Base-by-base conservation (phyloP, 2,797 vertebrate species). In the Phrynocephalus vlangalii region DNA sequence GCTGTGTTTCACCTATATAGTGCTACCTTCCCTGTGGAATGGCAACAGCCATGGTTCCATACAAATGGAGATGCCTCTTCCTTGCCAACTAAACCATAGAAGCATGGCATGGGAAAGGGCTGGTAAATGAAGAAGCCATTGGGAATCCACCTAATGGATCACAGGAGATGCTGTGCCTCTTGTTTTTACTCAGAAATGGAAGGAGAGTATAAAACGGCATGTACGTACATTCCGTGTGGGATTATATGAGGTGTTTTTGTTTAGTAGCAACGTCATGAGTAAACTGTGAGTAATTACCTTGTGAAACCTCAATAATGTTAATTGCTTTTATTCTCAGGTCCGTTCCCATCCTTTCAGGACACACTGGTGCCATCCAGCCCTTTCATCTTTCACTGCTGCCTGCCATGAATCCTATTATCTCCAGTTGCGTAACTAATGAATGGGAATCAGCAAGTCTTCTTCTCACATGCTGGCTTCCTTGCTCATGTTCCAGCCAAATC, bases 331-430 rank as follows among this genome's bases (percentile, higher is more conserved):
- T 79, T 82, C 44, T 28, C 1, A 83, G 3, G 84, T 24, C 52
- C 82, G 60, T 87, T 85, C 84, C 26, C 10, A 4, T 76, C 52
- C 83, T 52, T 28, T 18, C 80, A 67, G 87, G 83, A 86, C 22
- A 44, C 26, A 50, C 30, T 68, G 88, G 85, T 60, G 38, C 50
- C 85, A 70, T 0, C 73, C 22, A 67, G 5, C 79, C 75, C 82
- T 83, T 89, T 88, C 50, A 60, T 85, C 88, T 83, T 89, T 91
- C 83, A 75, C 50, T 88, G 71, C 77, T 84, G 84, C 83, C 67
- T 90, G 44, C 1, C 89, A 83, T 77, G 82, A 73, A 30, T 81
- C n/a, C 78, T 71, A 18, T 6, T 86, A 84, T 88, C n/a, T 82
- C 82, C 78, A n/a, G 52, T 30, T 92, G 88, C 76, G 44, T 83